These are phyloP conservation scores for Heptranchias perlo DNA, from an alignment of 2,113 vertebrate genomes.

Conservation along the genomic window DNA sequence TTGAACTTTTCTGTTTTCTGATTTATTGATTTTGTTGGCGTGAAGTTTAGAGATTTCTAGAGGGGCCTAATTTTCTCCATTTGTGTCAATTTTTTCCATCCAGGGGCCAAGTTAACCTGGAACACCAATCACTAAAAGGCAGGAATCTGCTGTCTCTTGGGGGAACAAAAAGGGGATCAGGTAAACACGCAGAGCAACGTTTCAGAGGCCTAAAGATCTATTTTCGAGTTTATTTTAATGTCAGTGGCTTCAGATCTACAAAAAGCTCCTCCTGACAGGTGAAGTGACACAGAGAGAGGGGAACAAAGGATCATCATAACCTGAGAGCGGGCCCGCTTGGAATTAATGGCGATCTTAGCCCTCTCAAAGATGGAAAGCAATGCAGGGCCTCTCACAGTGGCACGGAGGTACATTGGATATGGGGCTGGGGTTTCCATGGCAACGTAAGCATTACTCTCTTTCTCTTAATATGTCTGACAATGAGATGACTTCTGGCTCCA, in stretches of 20 bases:
- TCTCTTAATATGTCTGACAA: neutral
- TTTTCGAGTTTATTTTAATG: neutral
- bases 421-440: neutral
- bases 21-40: neutral
- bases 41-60: neutral
- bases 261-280: neutral
- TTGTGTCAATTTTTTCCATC: neutral
- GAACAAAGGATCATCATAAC: neutral
- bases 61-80: neutral
- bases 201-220: neutral
- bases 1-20: too few relatives aligned
- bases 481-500: too few relatives aligned
- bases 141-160: neutral
- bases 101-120: neutral
- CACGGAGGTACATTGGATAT: neutral
- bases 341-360: neutral
- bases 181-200: neutral
- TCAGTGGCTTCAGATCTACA: neutral
- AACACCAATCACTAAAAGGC: neutral
- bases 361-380: neutral
- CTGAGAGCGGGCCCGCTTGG: neutral
- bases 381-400: neutral
- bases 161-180: neutral
- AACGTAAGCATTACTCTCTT: neutral
- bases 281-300: neutral